Evolutionary conservation across 2,113 vertebrate species (phyloP).

Genomic region (Lasiurus borealis): DNA sequence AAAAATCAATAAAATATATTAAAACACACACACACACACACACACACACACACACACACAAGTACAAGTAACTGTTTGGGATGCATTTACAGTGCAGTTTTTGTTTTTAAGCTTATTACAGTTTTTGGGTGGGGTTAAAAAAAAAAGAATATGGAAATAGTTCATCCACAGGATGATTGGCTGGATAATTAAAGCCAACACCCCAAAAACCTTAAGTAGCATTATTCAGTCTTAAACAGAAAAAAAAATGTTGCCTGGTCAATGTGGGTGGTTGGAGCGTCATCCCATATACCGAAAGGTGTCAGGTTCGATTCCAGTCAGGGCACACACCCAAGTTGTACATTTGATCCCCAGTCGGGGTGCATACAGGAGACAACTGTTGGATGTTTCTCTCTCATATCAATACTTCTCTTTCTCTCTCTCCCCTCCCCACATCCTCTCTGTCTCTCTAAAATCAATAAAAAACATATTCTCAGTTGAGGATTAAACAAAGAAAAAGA

Average conservation of each 20-base stretch:
- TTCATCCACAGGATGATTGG: background rate
- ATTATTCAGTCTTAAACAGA: background rate
- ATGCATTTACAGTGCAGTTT: background rate
- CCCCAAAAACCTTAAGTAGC: background rate
- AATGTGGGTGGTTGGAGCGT: too few species aligned
- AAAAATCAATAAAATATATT: too few species aligned
- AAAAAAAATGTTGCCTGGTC: background rate
- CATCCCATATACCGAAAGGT: too few species aligned
- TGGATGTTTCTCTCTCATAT: background rate
- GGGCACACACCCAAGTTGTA: too few species aligned
- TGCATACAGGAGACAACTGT: too few species aligned
- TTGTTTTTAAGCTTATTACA: constrained; percentile 21
- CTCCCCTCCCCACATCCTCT: too few species aligned
- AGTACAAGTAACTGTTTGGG: constrained; percentile 7
- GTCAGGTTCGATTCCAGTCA: too few species aligned
- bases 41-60: too few species aligned
- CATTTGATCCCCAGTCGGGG: too few species aligned
- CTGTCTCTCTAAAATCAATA: too few species aligned
- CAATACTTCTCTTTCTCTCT: background rate
- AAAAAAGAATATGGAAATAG: background rate
- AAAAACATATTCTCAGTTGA: too few species aligned
- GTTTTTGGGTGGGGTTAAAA: constrained; percentile 2
- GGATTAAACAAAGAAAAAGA: background rate
- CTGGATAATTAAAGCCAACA: background rate
- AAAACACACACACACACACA: too few species aligned